phyloP scores from a whole-genome alignment of 2,113 vertebrate species.

The Alces alces region DNA sequence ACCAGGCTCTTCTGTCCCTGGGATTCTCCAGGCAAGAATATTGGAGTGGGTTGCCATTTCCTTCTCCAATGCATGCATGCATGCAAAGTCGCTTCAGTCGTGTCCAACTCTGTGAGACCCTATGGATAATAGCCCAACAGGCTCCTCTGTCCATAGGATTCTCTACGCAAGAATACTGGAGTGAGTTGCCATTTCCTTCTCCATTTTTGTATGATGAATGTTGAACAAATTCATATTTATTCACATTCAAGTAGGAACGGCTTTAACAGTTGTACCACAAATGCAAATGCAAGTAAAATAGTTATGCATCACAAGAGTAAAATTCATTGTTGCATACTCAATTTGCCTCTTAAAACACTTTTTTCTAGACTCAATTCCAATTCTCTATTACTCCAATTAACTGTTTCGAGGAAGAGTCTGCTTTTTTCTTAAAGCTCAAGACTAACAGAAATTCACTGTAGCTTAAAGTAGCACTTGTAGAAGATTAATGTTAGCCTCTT shows the following conservation, averaged over 20 bases:
- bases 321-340: not conserved
- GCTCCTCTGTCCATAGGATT: not conserved
- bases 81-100: not conserved
- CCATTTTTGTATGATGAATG: not conserved
- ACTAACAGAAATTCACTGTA: constrained; percentile 19
- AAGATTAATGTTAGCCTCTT: not conserved
- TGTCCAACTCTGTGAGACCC: not conserved
- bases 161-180: not conserved
- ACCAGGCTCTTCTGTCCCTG: no score
- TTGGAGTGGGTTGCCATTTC: no score
- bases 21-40: no score
- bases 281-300: not conserved
- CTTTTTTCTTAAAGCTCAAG: constrained; percentile 32
- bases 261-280: not conserved
- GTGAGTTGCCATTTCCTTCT: not conserved
- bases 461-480: constrained; percentile 13
- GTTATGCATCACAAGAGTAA: not conserved
- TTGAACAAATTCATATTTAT: not conserved
- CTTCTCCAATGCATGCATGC: no score
- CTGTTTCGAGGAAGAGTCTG: not conserved
- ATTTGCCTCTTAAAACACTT: not conserved
- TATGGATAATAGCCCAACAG: not conserved
- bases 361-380: constrained; percentile 2
- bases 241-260: not conserved
- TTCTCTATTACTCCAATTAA: not conserved